Evolutionary conservation across 2,888 invertebrate species (phyloP).

Genomic region (Marronus borbonicus): DNA sequence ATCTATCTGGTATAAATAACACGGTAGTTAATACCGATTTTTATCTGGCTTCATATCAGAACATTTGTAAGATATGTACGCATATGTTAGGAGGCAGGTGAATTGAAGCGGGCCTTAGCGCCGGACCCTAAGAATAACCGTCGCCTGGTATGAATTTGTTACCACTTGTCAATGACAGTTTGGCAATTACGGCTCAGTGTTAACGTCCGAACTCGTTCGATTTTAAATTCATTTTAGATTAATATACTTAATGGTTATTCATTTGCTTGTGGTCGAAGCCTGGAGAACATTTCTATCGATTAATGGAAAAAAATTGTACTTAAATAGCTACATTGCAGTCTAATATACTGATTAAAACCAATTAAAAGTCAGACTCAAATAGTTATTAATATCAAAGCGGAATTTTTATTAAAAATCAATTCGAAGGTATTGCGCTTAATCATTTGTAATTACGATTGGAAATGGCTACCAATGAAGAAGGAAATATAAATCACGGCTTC

Average conservation of each 20-base stretch:
- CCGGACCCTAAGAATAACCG: slow-evolving; percentile 2
- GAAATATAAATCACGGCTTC: not conserved
- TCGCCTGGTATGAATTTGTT: slow-evolving; percentile 9
- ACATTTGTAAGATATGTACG: slow-evolving; percentile 17
- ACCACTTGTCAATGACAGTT: slow-evolving; percentile 27
- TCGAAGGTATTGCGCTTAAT: too few relatives aligned
- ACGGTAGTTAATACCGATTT: slow-evolving; percentile 14
- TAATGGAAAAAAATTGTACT: too few relatives aligned
- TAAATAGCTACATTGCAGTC: too few relatives aligned
- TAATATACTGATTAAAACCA: slow-evolving; percentile 14
- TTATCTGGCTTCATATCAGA: slow-evolving; percentile 18
- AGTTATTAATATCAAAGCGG: too few relatives aligned
- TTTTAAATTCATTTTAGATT: slow-evolving; percentile 31
- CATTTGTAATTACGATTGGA: too few relatives aligned
- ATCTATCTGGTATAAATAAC: slow-evolving; percentile 13
- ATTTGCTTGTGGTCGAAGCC: slow-evolving; percentile 21
- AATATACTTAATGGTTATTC: slow-evolving; percentile 39
- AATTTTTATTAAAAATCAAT: too few relatives aligned
- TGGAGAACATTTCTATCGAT: slow-evolving; percentile 1
- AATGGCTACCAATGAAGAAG: not conserved
- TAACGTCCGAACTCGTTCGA: slow-evolving; percentile 6
- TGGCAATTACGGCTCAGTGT: slow-evolving; percentile 14
- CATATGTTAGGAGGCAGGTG: slow-evolving; percentile 11
- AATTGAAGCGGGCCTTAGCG: slow-evolving; percentile 7
- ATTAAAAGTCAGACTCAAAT: slow-evolving; percentile 9